phyloP scores from a whole-genome alignment of 1,140 invertebrate species.

The Calephelis virginiensis region DNA sequence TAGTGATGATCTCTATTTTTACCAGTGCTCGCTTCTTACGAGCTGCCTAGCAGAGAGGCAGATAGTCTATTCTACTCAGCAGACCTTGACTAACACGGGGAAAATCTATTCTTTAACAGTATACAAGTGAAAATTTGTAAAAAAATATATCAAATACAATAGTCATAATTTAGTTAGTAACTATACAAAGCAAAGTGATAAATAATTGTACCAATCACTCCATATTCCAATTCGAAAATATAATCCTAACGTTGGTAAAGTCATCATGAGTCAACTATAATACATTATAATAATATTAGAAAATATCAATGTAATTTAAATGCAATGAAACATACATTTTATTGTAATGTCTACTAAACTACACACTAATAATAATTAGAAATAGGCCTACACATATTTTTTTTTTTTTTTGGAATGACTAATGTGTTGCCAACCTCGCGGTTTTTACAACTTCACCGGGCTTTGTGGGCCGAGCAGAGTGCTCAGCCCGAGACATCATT shows the following conservation, averaged over 20 bases:
- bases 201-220: slow-evolving; percentile 6
- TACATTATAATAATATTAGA: neutral
- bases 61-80: too few species aligned
- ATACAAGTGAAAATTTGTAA: neutral
- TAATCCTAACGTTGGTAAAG: neutral
- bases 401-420: too few species aligned
- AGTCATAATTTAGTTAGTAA: neutral
- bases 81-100: too few species aligned
- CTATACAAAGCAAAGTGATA: neutral
- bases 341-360: slow-evolving; percentile 1
- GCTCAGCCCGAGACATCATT: too few species aligned
- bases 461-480: too few species aligned
- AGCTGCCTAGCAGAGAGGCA: too few species aligned
- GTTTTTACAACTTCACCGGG: too few species aligned
- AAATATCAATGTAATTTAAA: slow-evolving; percentile 4
- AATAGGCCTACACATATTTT: too few species aligned
- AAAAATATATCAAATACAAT: slow-evolving; percentile 11
- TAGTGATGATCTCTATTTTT: too few species aligned
- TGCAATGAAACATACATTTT: slow-evolving; percentile 2
- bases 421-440: too few species aligned
- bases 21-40: too few species aligned
- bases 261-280: neutral
- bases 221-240: neutral
- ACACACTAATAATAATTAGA: too few species aligned
- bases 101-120: neutral